Percentiles rank a stretch among this genome's conserved stretches.
These are phyloP conservation scores for Lycodopsis pacificus DNA, from an alignment of 2,797 vertebrate species.

Conservation along the genomic window DNA sequence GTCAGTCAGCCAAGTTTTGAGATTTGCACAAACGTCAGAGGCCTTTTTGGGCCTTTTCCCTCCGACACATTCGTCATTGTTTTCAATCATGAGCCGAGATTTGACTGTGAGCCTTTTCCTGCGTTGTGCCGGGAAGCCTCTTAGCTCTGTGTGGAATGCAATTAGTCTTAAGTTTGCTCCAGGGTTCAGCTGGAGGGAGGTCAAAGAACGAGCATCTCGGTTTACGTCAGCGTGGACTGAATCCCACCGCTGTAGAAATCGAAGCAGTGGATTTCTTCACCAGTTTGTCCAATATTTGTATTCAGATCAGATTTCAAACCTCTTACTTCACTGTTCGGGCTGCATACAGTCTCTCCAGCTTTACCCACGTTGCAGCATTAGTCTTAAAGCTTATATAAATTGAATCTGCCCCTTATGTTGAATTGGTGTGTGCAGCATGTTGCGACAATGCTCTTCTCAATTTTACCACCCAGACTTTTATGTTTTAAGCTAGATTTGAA, in stretches of 20 bases:
- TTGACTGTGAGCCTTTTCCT: slow-evolving; percentile 27
- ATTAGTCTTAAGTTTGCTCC: slow-evolving; percentile 28
- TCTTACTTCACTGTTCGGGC: neutral
- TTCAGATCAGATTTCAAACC: neutral
- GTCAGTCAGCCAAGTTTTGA: neutral
- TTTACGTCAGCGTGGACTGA: neutral
- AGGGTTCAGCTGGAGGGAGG: slow-evolving; percentile 13
- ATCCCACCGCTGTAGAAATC: neutral
- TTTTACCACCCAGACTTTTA: neutral
- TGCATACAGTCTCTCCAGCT: neutral
- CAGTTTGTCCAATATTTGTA: neutral
- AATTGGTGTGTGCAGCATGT: neutral
- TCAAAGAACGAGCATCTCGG: slow-evolving; percentile 22
- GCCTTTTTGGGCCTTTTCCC: neutral
- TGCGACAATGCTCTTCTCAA: neutral
- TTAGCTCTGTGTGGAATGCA: slow-evolving; percentile 53
- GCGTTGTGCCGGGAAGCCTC: slow-evolving; percentile 44
- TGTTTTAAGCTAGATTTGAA: neutral
- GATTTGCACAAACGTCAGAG: neutral
- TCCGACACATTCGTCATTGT: slow-evolving; percentile 23
- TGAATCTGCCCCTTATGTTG: neutral
- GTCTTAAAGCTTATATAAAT: neutral
- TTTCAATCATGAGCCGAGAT: slow-evolving; percentile 25
- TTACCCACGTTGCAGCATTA: neutral
- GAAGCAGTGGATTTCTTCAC: neutral